Base-by-base conservation (phyloP, 1,140 invertebrate species). In the Musca domestica region DNA sequence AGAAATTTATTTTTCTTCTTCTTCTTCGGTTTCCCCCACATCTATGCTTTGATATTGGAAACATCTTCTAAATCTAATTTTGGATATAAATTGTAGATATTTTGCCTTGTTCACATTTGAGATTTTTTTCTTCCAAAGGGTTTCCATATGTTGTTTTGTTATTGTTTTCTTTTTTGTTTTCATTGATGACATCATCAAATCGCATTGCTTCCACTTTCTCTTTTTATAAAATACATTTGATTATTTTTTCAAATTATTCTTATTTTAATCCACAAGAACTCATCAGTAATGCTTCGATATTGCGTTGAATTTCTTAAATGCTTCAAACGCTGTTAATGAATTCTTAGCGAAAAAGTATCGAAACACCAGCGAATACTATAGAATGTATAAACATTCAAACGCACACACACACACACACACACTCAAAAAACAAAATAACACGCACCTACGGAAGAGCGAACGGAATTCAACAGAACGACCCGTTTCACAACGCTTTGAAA, bases 181-280 rank as follows among this genome's bases (percentile, higher is more conserved):
- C 19, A 19, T 19, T 61, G 56, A 61, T 61, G 56, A 61, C 56
- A 61, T 61, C 56, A 61, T 34, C 56, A 61, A 34, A 54, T 54
- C 27, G 4, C 22, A 54, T 54, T 54, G 15, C 3, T 22, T 22
- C 17, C 51, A 54, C 51, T 54, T 54, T 22, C 12, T 14, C 51
- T 20, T 54, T 54, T 2, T 23, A 54, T 41, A 41, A 41, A 41
- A 41, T 12, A n/a, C 52, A 56, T 23, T 17, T 25, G 2, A 2
- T 25, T 23, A n/a, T n/a, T 23, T 49, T 49, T 49, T 49, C 47
- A 5, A 14, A 15, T 14, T 49, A 19, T 49, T 49, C 5, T 2
- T 49, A n/a, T 30, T 30, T 41, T 19, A 51, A 19, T 51, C 17
- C 17, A 51, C 4, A 9, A 19, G 5, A 19, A 19, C 20, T 51